phyloP scores from a whole-genome alignment of 37 sponge, comb jelly and placozoan species.

The Halichondria panicea region DNA sequence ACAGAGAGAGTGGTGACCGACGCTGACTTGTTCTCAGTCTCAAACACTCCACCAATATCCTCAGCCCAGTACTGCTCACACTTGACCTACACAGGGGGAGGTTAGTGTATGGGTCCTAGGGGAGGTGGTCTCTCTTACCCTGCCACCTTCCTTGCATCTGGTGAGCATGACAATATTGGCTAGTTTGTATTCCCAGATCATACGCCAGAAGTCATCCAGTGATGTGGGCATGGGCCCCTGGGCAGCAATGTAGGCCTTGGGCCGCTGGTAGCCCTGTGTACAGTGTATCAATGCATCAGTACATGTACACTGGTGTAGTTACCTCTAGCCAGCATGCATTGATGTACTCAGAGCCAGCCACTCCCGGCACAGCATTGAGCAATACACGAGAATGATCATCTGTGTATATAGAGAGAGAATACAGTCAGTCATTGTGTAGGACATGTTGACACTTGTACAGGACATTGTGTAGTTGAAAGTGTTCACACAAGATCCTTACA shows the following conservation, averaged over 20 bases:
- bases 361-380: constrained; percentile 19
- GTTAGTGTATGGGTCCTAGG: neutral
- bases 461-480: neutral
- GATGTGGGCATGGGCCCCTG: constrained; percentile 77
- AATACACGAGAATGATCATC: constrained; percentile 63
- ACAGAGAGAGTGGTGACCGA: constrained; percentile 49
- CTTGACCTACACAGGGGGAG: constrained; percentile 52
- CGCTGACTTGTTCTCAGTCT: constrained; percentile 24
- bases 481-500: constrained; percentile 38
- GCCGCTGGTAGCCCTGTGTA: constrained; percentile 71
- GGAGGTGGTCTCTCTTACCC: constrained; percentile 20
- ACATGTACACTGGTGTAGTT: too few species aligned
- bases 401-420: constrained; percentile 1
- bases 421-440: neutral
- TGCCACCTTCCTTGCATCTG: constrained; percentile 54
- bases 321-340: constrained; percentile 70
- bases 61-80: constrained; percentile 96
- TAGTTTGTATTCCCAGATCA: constrained; percentile 61
- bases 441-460: neutral
- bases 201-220: constrained; percentile 62
- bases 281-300: too few species aligned
- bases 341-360: constrained; percentile 64
- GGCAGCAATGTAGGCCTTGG: constrained; percentile 66
- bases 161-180: constrained; percentile 71
- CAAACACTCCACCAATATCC: constrained; percentile 50